A percentile compares a stretch with the other conserved stretches of the same genome.
These are phyloP conservation scores for Trichopria drosophilae DNA, from an alignment of 2,888 invertebrate species.

Conservation along the genomic window DNA sequence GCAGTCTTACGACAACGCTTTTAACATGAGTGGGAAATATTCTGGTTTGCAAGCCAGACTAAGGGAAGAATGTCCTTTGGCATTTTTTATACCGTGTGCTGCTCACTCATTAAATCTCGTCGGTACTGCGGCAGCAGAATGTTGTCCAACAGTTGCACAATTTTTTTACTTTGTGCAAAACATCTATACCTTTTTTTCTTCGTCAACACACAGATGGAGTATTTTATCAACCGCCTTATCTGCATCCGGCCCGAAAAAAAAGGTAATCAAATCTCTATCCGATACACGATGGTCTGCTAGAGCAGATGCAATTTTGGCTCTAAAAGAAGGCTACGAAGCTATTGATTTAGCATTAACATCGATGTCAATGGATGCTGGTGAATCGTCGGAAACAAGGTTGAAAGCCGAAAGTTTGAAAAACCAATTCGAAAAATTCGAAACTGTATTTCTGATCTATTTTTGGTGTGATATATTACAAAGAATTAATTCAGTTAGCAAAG, in stretches of 20 bases:
- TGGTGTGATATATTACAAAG: too few relatives aligned
- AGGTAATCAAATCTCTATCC: conserved; percentile 10
- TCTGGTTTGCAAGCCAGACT: conserved; percentile 41
- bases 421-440: too few relatives aligned
- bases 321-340: too few relatives aligned
- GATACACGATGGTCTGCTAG: conserved; percentile 24
- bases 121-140: conserved; percentile 34
- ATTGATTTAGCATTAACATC: too few relatives aligned
- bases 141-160: conserved; percentile 35
- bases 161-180: conserved; percentile 41
- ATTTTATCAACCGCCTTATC: conserved; percentile 8
- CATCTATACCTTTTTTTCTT: conserved; percentile 39
- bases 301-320: too few relatives aligned
- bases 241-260: too few relatives aligned
- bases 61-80: conserved; percentile 38
- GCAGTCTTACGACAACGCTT: conserved; percentile 42
- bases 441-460: too few relatives aligned
- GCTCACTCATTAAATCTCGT: conserved; percentile 44
- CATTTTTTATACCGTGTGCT: conserved; percentile 38
- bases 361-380: too few relatives aligned
- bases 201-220: conserved; percentile 36
- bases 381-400: too few relatives aligned
- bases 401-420: too few relatives aligned
- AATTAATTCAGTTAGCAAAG: too few relatives aligned
- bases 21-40: conserved; percentile 40